Base-by-base conservation (phyloP, 2,888 invertebrate genomes). In the Lithosia quadra region DNA sequence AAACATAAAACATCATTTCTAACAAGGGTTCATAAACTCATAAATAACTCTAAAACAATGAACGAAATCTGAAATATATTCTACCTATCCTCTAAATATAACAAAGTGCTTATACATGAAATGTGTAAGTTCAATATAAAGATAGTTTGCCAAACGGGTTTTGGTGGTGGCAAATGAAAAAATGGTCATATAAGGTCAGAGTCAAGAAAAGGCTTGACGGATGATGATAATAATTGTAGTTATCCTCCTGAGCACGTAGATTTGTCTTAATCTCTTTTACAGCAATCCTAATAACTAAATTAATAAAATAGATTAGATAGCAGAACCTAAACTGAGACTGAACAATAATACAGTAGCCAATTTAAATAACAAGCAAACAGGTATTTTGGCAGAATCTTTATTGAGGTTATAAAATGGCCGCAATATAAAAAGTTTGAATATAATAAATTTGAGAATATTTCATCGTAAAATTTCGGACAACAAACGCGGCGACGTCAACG, bases 311-410 rank as follows among this genome's bases (percentile, higher is more conserved):
- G 28, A 22, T 43, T 43, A 43, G 7, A 43, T 43, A 18, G 18
- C 24, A 66, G 36, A n/a, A 34, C n/a, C 36, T 21, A 22, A 68
- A 69, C 57, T 49, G 13, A 59, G 18, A 66, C 66, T 63, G 64
- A 39, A 57, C 39, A 56, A 43, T 63, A 68, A 60, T n/a, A n/a
- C 21, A 3, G 18, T 49, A 18, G 49, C 24, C 36, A 55, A 66
- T 60, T 66, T 60, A 62, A 61, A 56, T 65, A 57, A 71, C 67
- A 77, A 70, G 69, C 70, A 70, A 73, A 67, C 63, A 63, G 65
- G 49, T 66, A 69, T 62, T 69, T 66, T 49, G 49, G 18, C 39
- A 13, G 61, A 68, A 60, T 53, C 33, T 67, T 71, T 62, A 69
- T 64, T 66, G 18, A 61, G 43, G 1, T 43, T 34, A 62, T 39